Conservation (phyloP, 2,113 vertebrate genomes). For the Ictalurus punctatus region DNA sequence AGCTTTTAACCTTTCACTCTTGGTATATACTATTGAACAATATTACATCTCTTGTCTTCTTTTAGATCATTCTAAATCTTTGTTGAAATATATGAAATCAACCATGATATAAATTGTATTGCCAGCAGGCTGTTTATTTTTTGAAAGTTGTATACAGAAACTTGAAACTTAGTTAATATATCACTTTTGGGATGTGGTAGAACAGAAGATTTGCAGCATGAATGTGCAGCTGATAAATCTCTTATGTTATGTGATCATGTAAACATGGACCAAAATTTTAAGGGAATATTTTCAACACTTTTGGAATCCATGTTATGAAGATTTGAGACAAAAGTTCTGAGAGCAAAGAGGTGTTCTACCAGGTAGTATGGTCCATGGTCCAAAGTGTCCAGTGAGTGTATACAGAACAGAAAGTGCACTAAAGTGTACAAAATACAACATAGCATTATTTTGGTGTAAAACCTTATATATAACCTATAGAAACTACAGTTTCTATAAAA, state of each 20-base stretch:
- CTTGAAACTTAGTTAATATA: neutral
- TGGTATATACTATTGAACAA: slow-evolving; percentile 20
- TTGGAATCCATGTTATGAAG: neutral
- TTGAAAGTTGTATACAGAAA: neutral
- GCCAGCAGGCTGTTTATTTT: neutral
- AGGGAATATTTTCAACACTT: neutral
- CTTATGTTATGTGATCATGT: neutral
- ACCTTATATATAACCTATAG: neutral
- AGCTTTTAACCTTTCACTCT: slow-evolving; percentile 25
- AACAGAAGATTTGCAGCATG: neutral
- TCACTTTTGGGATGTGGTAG: neutral
- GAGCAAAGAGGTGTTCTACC: neutral
- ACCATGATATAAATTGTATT: slow-evolving; percentile 6
- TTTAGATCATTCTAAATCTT: slow-evolving; percentile 36
- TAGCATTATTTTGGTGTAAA: neutral
- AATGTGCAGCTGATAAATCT: neutral
- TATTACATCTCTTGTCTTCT: slow-evolving; percentile 8
- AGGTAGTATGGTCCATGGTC: neutral
- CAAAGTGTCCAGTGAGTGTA: neutral
- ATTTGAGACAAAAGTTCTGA: neutral
- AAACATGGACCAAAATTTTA: neutral
- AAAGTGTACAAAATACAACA: neutral
- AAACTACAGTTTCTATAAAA: neutral
- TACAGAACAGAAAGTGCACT: neutral
- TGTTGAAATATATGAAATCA: neutral